Evolutionary conservation across 1,140 invertebrate species (phyloP).

Genomic region (Homarus americanus): DNA sequence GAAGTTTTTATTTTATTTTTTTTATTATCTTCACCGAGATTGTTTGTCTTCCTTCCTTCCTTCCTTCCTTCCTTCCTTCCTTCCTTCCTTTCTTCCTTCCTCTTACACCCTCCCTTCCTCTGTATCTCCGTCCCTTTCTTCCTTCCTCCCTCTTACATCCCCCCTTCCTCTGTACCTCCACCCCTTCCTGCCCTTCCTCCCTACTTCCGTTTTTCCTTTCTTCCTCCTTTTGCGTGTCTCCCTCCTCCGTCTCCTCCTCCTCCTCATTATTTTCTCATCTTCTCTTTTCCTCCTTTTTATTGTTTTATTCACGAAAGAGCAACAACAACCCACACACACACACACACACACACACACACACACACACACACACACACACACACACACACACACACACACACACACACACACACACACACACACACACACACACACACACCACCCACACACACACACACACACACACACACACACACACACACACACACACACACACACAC

Average conservation of each 20-base stretch:
- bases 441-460: no score
- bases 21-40: no score
- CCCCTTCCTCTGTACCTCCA: background rate
- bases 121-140: background rate
- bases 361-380: background rate
- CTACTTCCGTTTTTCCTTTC: background rate
- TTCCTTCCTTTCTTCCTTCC: background rate
- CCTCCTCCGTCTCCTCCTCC: conserved; percentile 23
- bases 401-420: background rate
- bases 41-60: background rate
- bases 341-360: background rate
- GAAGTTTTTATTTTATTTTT: no score
- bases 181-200: background rate
- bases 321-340: no score
- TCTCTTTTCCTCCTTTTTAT: background rate
- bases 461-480: no score
- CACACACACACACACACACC: no score
- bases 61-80: background rate
- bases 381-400: background rate
- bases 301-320: background rate
- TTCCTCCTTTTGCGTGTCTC: conserved; percentile 12
- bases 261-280: conserved; percentile 1
- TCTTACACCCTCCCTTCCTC: background rate
- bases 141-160: background rate
- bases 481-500: background rate